Percentiles rank a stretch among this genome's conserved stretches.
Evolutionary conservation across 2,797 vertebrate genomes (phyloP).

Genomic region (Myotis planiceps): DNA sequence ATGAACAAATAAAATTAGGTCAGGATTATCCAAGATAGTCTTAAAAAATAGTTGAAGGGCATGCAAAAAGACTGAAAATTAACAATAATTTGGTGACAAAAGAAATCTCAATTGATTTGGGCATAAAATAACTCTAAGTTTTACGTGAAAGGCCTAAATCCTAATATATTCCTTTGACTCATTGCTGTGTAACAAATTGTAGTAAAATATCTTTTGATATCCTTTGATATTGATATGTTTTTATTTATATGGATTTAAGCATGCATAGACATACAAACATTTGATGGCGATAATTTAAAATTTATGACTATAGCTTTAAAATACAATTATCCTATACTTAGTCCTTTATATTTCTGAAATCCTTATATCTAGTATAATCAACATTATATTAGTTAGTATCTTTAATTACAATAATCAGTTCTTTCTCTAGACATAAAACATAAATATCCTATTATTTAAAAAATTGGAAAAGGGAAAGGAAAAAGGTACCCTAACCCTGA

Average conservation of each 20-base stretch:
- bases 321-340: neutral
- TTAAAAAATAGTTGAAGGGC: neutral
- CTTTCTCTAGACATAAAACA: neutral
- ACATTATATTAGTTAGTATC: neutral
- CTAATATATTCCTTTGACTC: neutral
- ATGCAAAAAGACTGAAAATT: neutral
- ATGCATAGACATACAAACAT: neutral
- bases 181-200: neutral
- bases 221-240: neutral
- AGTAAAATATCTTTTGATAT: neutral
- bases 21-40: neutral
- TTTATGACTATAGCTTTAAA: neutral
- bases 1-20: neutral
- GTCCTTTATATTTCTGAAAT: neutral
- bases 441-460: neutral
- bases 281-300: neutral
- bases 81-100: slow-evolving; percentile 26
- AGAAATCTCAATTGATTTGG: neutral
- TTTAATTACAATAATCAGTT: neutral
- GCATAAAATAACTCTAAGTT: neutral
- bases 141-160: neutral
- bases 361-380: neutral
- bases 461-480: neutral
- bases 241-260: slow-evolving; percentile 10
- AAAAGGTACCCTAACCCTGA: neutral